Evolutionary conservation across 2,797 vertebrate genomes (phyloP), one percentile per base, ranked within the genome.

Genomic region (Mus caroli): DNA sequence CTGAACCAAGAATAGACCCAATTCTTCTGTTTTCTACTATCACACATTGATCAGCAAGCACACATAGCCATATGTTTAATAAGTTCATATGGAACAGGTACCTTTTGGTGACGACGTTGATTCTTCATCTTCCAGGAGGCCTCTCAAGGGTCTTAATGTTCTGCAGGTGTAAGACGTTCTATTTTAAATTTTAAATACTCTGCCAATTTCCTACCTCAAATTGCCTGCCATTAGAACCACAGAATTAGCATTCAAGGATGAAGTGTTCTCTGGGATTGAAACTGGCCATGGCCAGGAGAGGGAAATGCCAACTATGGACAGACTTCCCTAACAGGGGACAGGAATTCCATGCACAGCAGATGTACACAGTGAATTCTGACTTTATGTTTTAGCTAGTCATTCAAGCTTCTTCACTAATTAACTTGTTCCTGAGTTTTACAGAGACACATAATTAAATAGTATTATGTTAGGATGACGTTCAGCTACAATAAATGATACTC

Each of bases 221-320:
- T 94, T 94, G 62, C 94, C 62, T 93, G 13, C 92, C 93, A 96
- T 97, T 87, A 95, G 87, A 94, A 94, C 83, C 84, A 95, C 31
- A 64, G 94, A 84, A 97, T 96, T 96, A 97, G 94, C 86, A 96
- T 96, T 94, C n/a, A 96, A 93, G 95, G 79, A 88, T 97, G 78
- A 96, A 88, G 31, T 90, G 71, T 94, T 93, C 92, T 82, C 60
- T 87, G 56, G 78, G 71, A 91, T 52, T 90, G 87, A 92, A 96
- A 89, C 76, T 20, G 62, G 83, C 94, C 83, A 90, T 58, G 78
- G 58, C 56, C 78, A n/a, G 69, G 83, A 64, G 90, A 91, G 88
- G 78, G 82, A 92, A 92, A 84, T 60, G 62, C 54, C 64, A 91
- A 31, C 56, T 90, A 58, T 91, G 79, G 77, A 96, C 31, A 56